Evolutionary conservation across 2,888 invertebrate genomes (phyloP).

Genomic region (Netelia fuscicornis): DNA sequence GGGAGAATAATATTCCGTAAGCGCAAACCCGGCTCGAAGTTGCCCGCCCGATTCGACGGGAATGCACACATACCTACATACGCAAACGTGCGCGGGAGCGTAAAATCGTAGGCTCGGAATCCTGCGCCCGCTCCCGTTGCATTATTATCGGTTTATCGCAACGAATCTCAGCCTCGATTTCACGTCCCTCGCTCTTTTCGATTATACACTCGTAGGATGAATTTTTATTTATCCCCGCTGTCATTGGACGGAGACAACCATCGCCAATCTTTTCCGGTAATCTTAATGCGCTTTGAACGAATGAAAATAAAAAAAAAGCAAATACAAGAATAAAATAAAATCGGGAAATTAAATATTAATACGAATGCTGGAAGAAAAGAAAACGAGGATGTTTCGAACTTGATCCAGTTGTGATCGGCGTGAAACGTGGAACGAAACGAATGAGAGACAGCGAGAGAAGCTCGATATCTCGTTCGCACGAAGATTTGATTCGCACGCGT

Average conservation of each 20-base stretch:
- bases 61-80: background rate
- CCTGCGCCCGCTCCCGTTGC: slow-evolving; percentile 14
- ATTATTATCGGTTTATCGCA: slow-evolving; percentile 57
- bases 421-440: slow-evolving; percentile 65
- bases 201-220: slow-evolving; percentile 9
- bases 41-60: background rate
- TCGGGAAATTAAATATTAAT: slow-evolving; percentile 12
- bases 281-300: slow-evolving; percentile 23
- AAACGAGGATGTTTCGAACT: slow-evolving; percentile 23
- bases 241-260: slow-evolving; percentile 4
- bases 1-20: slow-evolving; percentile 22
- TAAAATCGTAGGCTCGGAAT: slow-evolving; percentile 26
- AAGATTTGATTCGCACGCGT: background rate
- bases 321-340: background rate
- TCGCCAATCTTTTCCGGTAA: slow-evolving; percentile 26
- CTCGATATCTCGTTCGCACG: slow-evolving; percentile 48
- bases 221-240: background rate
- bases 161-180: slow-evolving; percentile 66
- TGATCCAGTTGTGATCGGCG: slow-evolving; percentile 60
- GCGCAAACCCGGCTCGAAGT: slow-evolving; percentile 5
- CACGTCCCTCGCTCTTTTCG: slow-evolving; percentile 56
- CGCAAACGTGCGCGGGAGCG: background rate
- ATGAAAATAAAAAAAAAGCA: slow-evolving; percentile 31
- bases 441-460: slow-evolving; percentile 54
- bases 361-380: background rate